Evolutionary conservation across 2,888 invertebrate species (phyloP), one percentile per base, ranked within the genome.

Genomic region (Acleris cristana): DNA sequence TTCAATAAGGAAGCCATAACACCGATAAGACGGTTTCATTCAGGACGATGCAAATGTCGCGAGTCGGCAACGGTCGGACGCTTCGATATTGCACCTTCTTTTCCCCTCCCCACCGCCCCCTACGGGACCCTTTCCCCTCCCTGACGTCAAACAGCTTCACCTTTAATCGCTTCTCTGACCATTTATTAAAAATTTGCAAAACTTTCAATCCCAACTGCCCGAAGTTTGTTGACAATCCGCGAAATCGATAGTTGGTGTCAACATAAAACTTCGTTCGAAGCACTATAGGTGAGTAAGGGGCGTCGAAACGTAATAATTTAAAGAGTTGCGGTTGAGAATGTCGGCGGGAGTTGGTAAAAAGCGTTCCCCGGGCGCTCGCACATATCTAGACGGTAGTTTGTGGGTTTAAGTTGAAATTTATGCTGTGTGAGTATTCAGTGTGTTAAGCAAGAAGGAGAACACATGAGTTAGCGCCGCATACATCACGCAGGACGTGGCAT

Each of bases 331-430:
- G 73, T 79, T 80, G 79, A 82, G 85, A 87, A 86, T 76, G 82
- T 80, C 71, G 76, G 78, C 73, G 73, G 74, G 85, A 83, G 56
- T 67, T 84, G 86, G 83, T 85, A 87, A 89, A 90, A 90, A 89
- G 82, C 89, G 87, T 78, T 85, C 84, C 85, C 81, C 75, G 79
- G 73, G 80, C 85, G 88, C 85, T 85, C 83, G 82, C 85, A 85
- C 85, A 86, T 88, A 85, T 84, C 85, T 82, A 83, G 81, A 83
- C 79, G 76, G 77, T 80, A 88, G 83, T 87, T 67, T 87, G 87
- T 82, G 83, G 81, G 84, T 85, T 89, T 85, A 81, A 87, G 81
- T 87, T 83, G 79, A 84, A 89, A 91, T 90, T 90, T 89, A 90
- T 89, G 81, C 82, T 78, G 82, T 81, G 85, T 74, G 81, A 85